Base-by-base conservation (phyloP, 2,888 invertebrate genomes). In the Cataglyphis cursor region DNA sequence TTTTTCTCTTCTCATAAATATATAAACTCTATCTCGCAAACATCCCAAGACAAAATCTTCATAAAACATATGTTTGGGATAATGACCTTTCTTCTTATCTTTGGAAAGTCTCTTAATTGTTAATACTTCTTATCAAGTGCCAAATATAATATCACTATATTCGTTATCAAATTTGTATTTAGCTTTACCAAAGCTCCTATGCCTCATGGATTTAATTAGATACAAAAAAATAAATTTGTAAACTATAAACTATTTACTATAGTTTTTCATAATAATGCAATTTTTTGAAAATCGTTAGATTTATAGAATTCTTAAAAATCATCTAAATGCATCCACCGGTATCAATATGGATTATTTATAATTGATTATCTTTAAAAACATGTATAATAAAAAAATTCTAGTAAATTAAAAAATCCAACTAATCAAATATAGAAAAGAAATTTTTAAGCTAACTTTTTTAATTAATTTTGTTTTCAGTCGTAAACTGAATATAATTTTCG, bases 21-120 rank as follows among this genome's bases (percentile, higher is more conserved):
- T 15, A 10, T 48, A 48, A 28, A 28, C 28, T 31, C 48, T 72
- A 48, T 59, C 28, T 72, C 18, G 10, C 10, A 24, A 12, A 41
- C 3, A 24, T 24, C 35, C 31, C 18, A 31, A 70, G 12, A 9
- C 31, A 21, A 41, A 44, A 68, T 59, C 44, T 59, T 72, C 31
- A 59, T 44, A 65, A 57, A 41, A 78, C 21, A 4, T 18, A n/a
- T n/a, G 2, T 68, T 57, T 28, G 5, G 9, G 21, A 41, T 70
- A 44, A 59, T 41, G 3, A 73, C 5, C 1, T 57, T 59, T 21
- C 21, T 59, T 15, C n/a, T 80, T 80, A 80, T 72, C 59, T 59
- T 41, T 44, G 24, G 12, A 38, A 66, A 41, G 59, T 80, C 44
- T 44, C 12, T 21, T 15, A 62, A 48, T 15, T 66, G 15, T 57